Evolutionary conservation across 2,888 invertebrate genomes (phyloP), one percentile per base, ranked within the genome.

Genomic region (Netelia inedita): DNA sequence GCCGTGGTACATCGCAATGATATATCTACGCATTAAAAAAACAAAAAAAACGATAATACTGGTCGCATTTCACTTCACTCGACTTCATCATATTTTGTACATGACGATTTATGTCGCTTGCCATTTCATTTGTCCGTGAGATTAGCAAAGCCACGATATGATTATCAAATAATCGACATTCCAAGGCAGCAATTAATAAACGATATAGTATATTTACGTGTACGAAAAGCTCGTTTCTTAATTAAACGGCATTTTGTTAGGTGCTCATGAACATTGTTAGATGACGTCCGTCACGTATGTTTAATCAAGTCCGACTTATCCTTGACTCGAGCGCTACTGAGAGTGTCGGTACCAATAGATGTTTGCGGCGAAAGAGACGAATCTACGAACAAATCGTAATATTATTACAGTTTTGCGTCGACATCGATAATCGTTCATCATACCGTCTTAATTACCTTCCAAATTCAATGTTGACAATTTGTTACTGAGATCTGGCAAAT

Each of bases 401-500:
- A 46, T 53, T 14, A 71, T 71, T 74, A 61, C 5, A 35, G n/a
- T 19, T 68, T 2, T 21, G 28, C n/a, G 63, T 63, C 21, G 55
- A 28, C 16, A 55, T 5, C 6, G 41, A 11, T 35, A 66, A 59
- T 19, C 63, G 9, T 21, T 72, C 46, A 65, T 21, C 0, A 19
- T 59, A 46, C 66, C 50, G 28, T 41, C 65, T 76, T 21, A 75
- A 53, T 71, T 90, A 93, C 93, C 92, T 88, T 89, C 79, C 66
- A 93, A 80, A 80, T 85, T 71, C 9, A 93, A 86, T 8, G 87
- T 85, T 19, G 86, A 72, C 3, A 93, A 86, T 19, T 85, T 87
- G 6, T 83, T 84, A 14, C 89, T 84, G 21, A 91, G 87, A 79
- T 91, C 87, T n/a, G 91, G 90, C 59, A 90, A 84, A 41, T 88